Evolutionary conservation across 2,113 vertebrate species (phyloP).

Genomic region (Protobothrops mucrosquamatus): DNA sequence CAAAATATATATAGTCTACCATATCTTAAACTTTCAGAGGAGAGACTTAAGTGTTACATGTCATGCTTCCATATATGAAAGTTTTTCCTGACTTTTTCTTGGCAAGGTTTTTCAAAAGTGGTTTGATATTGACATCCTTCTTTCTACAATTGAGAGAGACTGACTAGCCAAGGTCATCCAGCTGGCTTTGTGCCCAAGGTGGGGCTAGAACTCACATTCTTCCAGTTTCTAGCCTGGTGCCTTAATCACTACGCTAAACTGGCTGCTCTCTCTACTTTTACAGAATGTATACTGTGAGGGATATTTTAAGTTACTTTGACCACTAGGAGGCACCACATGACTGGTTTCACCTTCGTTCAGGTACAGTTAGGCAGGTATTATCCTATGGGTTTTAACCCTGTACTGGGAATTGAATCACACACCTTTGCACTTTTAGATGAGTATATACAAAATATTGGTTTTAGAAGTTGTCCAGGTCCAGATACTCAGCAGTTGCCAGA

Average conservation of each 20-base stretch:
- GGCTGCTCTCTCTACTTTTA: background rate
- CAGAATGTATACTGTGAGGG: background rate
- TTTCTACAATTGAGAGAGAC: background rate
- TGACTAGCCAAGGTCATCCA: background rate
- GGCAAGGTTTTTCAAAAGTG: no score
- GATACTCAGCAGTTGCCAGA: background rate
- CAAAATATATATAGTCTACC: background rate
- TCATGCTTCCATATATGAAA: no score
- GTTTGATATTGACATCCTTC: no score
- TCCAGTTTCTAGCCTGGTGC: background rate
- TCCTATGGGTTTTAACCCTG: background rate
- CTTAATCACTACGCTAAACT: background rate
- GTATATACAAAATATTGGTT: background rate
- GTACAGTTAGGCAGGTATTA: background rate
- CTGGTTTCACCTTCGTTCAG: background rate
- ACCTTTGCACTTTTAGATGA: background rate
- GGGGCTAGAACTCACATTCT: background rate
- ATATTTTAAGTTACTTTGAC: background rate
- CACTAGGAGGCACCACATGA: background rate
- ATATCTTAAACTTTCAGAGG: no score
- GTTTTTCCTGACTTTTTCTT: no score
- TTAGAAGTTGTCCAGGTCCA: background rate
- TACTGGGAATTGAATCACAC: background rate
- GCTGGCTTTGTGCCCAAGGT: background rate
- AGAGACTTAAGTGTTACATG: no score